These are phyloP conservation scores for Steromphala cineraria DNA, from an alignment of 2,888 invertebrate species.

Conservation along the genomic window DNA sequence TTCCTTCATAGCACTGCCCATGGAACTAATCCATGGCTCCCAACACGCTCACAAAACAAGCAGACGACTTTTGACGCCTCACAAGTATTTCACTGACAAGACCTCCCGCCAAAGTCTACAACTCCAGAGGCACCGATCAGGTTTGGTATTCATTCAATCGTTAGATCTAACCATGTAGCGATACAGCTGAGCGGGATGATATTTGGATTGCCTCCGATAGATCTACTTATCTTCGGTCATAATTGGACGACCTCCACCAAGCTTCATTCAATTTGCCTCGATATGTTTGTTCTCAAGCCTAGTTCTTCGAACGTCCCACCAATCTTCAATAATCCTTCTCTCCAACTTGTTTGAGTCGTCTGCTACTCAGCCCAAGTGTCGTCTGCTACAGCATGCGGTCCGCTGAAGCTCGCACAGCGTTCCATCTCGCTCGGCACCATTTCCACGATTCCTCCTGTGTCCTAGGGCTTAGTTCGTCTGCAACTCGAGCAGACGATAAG, in stretches of 20 bases:
- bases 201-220: conserved; percentile 6
- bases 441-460: background rate
- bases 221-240: conserved; percentile 12
- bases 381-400: conserved; percentile 7
- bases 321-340: background rate
- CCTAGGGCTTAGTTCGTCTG: background rate
- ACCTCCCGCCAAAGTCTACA: background rate
- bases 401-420: background rate
- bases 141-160: conserved; percentile 5
- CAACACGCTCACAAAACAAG: background rate
- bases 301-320: conserved; percentile 13
- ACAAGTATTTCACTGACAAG: background rate
- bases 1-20: background rate
- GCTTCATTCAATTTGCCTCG: conserved; percentile 19
- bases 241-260: conserved; percentile 8
- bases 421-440: background rate
- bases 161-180: background rate
- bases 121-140: background rate
- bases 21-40: background rate
- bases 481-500: background rate
- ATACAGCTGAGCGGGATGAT: background rate
- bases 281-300: conserved; percentile 14
- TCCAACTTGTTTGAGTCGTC: conserved; percentile 15
- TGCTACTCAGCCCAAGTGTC: conserved; percentile 4
- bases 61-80: conserved; percentile 9